Base-by-base conservation (phyloP, 2,113 vertebrate species). In the Chloropsis hardwickii region DNA sequence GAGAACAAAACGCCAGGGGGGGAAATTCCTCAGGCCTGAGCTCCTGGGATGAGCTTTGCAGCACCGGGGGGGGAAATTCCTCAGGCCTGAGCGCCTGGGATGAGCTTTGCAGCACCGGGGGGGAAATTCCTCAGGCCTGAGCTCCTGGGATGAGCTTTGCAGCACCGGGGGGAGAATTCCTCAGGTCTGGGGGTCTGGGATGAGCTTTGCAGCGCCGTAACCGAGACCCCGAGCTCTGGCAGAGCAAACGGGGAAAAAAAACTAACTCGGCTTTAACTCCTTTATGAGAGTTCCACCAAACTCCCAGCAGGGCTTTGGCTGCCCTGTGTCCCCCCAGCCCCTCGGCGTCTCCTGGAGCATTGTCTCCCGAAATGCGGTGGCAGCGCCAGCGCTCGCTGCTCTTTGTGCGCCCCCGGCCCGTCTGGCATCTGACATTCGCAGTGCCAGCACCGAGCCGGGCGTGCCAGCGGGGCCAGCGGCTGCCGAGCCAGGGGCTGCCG, bases 341-440 rank as follows among this genome's bases (percentile, higher is more conserved):
- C n/a, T 5, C 77, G 7, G 65, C 61, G 23, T 2, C 86, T 61
- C 84, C 70, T 39, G 81, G 40, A 10, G 3, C 88, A 58, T 94
- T 95, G 88, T 94, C 69, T 86, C 88, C 73, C 28, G 40, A 50
- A 62, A 29, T 1, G 31, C 3, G 4, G 72, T 11, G 56, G 3
- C 5, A 0, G 20, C 39, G 91, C 95, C 96, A 97, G 84, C 70
- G 2, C 12, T 5, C 1, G 37, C 39, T 2, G 93, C 96, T 76
- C 83, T 96, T 97, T 96, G 95, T 97, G 54, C 88, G 40, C 81
- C 53, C 60, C 94, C 97, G 89, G 86, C 18, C 25, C 5, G 92
- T 90, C 96, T 97, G 97, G 95, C 91, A 56, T 90, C 96, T 95
- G 97, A 97, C 97, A 95, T 97, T 96, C 96, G 86, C n/a, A 37